Evolutionary conservation across 92 coral and sea anemone genomes (phyloP).

Genomic region (Galaxea fascicularis): DNA sequence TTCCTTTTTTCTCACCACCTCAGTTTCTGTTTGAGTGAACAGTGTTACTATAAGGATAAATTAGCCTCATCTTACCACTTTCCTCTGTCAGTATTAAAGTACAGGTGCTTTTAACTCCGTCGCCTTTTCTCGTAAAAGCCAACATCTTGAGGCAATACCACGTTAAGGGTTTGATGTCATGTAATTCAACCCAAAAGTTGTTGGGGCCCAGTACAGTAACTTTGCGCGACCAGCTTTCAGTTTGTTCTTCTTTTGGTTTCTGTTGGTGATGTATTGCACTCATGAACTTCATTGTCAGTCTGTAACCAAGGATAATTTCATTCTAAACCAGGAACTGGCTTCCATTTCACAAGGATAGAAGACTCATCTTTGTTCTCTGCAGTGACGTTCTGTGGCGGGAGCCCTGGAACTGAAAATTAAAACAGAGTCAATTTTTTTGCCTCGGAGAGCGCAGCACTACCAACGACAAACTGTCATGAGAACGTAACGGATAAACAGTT

Average conservation of each 20-base stretch:
- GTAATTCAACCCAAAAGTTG: conserved; percentile 12
- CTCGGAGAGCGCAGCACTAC: no score
- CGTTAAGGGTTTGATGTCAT: conserved; percentile 45
- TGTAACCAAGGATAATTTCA: conserved; percentile 47
- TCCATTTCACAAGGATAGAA: conserved; percentile 30
- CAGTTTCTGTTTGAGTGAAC: no score
- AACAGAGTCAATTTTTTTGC: neutral
- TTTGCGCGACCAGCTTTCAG: conserved; percentile 11
- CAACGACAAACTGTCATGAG: no score
- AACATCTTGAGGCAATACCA: conserved; percentile 60
- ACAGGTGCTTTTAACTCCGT: conserved; percentile 43
- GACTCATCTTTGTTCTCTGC: neutral
- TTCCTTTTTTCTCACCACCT: no score
- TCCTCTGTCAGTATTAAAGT: conserved; percentile 51
- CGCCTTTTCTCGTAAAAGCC: conserved; percentile 38
- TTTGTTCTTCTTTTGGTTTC: neutral
- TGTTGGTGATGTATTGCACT: conserved; percentile 8
- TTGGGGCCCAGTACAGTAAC: conserved; percentile 17
- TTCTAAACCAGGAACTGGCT: conserved; percentile 14
- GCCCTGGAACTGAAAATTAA: conserved; percentile 29
- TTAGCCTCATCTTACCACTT: conserved; percentile 52
- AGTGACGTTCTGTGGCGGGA: conserved; percentile 34
- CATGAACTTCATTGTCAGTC: conserved; percentile 46
- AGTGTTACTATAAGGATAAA: no score
- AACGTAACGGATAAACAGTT: no score